Percentiles rank a stretch among this genome's conserved stretches.
Evolutionary conservation across 2,888 invertebrate species (phyloP).

Genomic region (Sussaba pulchella): DNA sequence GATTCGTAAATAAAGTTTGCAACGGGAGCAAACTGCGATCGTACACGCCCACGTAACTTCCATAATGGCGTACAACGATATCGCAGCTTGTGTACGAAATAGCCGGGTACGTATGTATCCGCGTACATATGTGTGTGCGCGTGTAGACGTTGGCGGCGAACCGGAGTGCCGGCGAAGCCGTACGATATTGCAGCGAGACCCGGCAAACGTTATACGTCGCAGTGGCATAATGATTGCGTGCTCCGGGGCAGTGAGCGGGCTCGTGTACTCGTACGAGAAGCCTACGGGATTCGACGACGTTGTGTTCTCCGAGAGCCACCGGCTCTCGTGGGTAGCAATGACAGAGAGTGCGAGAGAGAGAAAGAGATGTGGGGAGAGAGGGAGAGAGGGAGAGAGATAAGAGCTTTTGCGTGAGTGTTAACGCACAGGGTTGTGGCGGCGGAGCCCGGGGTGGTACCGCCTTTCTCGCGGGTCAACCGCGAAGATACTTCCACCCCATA

Average conservation of each 20-base stretch:
- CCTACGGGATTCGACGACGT: constrained; percentile 24
- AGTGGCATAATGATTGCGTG: constrained; percentile 82
- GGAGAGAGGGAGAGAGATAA: too few species aligned
- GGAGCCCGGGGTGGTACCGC: constrained; percentile 77
- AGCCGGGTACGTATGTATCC: too few species aligned
- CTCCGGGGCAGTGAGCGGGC: constrained; percentile 77
- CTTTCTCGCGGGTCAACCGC: constrained; percentile 45
- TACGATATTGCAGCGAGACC: constrained; percentile 55
- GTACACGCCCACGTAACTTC: constrained; percentile 82
- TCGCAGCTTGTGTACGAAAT: constrained; percentile 62
- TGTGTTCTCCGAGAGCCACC: constrained; percentile 31
- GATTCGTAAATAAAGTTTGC: constrained; percentile 83
- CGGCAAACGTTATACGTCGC: constrained; percentile 59
- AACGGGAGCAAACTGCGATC: constrained; percentile 81
- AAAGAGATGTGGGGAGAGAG: too few species aligned
- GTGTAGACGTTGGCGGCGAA: constrained; percentile 61
- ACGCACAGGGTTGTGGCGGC: constrained; percentile 67
- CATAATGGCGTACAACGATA: constrained; percentile 83
- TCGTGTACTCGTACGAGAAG: constrained; percentile 33
- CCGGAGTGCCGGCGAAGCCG: constrained; percentile 60
- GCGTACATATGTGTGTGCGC: too few species aligned
- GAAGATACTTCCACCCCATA: constrained; percentile 18
- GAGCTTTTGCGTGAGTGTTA: constrained; percentile 55
- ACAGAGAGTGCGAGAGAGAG: too few species aligned
- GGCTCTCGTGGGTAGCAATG: constrained; percentile 70